These are phyloP conservation scores for Danaus melanippus DNA, from an alignment of 1,140 invertebrate species.

Conservation along the genomic window DNA sequence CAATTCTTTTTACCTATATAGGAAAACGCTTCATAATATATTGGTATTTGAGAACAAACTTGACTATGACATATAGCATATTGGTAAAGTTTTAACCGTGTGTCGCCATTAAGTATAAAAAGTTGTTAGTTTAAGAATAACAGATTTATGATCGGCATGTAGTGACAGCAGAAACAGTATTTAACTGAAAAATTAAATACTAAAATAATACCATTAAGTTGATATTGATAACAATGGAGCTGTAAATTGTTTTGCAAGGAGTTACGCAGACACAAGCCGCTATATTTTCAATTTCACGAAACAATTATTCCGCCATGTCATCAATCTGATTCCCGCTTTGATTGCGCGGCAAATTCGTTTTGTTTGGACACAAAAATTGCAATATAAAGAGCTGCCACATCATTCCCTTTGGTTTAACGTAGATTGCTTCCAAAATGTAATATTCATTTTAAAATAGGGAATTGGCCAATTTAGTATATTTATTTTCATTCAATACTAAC, in stretches of 20 bases:
- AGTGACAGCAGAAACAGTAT: too few relatives aligned
- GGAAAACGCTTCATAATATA: conserved; percentile 63
- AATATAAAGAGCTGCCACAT: conserved; percentile 72
- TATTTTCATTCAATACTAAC: conserved; percentile 53
- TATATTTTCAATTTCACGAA: conserved; percentile 72
- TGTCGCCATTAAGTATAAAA: too few relatives aligned
- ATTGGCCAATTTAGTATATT: conserved; percentile 62
- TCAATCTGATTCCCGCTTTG: conserved; percentile 71
- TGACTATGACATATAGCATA: conserved; percentile 66
- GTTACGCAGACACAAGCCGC: conserved; percentile 51
- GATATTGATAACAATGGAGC: conserved; percentile 3
- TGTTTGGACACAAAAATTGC: conserved; percentile 72
- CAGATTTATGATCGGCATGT: too few relatives aligned
- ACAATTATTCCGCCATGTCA: conserved; percentile 72
- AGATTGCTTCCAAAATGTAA: conserved; percentile 71
- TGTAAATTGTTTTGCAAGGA: conserved; percentile 44
- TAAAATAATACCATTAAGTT: neutral
- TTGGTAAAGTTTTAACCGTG: conserved; percentile 63
- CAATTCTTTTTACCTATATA: conserved; percentile 52
- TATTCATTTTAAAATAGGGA: conserved; percentile 65
- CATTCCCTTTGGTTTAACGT: conserved; percentile 71
- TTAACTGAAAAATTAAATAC: too few relatives aligned
- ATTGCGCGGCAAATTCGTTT: conserved; percentile 72
- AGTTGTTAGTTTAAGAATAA: too few relatives aligned
- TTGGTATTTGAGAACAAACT: conserved; percentile 66